Percentiles rank a stretch among this genome's conserved stretches.
phyloP scores from a whole-genome alignment of 2,113 vertebrate genomes.

The Callionymus lyra region DNA sequence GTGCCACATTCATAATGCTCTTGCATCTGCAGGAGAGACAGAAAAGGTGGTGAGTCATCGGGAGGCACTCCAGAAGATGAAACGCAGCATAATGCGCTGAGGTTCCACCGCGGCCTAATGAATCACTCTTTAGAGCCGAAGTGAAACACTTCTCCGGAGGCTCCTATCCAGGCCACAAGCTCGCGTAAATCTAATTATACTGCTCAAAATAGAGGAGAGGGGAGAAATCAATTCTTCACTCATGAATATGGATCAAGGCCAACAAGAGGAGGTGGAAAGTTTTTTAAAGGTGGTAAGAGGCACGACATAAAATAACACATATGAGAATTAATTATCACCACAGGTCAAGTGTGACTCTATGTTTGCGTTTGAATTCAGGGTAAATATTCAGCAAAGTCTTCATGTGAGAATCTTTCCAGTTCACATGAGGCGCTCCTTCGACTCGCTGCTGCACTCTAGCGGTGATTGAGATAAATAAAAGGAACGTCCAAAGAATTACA shows the following conservation, averaged over 20 bases:
- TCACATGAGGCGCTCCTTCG: no score
- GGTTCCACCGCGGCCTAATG: constrained; percentile 52
- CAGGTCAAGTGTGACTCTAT: constrained; percentile 2
- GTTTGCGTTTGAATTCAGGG: constrained; percentile 6
- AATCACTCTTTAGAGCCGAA: constrained; percentile 64
- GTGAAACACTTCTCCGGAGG: constrained; percentile 57
- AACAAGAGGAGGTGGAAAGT: constrained; percentile 39
- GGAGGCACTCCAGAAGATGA: constrained; percentile 42
- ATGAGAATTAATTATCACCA: constrained; percentile 1
- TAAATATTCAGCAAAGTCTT: no score
- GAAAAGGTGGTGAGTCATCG: constrained; percentile 29
- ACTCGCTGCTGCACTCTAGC: constrained; percentile 47
- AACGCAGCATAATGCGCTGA: constrained; percentile 29
- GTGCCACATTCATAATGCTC: constrained; percentile 94
- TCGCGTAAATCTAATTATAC: constrained; percentile 63
- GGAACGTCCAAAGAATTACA: no score
- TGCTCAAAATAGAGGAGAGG: constrained; percentile 60
- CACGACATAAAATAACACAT: background rate
- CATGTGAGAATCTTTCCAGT: no score
- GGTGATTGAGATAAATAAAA: constrained; percentile 1
- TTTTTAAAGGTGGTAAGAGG: constrained; percentile 27
- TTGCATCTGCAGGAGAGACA: constrained; percentile 73
- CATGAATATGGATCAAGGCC: constrained; percentile 62
- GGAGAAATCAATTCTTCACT: constrained; percentile 60
- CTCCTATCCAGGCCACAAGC: constrained; percentile 51